Conservation (phyloP, 2,113 vertebrate species). For the Podilymbus podiceps region DNA sequence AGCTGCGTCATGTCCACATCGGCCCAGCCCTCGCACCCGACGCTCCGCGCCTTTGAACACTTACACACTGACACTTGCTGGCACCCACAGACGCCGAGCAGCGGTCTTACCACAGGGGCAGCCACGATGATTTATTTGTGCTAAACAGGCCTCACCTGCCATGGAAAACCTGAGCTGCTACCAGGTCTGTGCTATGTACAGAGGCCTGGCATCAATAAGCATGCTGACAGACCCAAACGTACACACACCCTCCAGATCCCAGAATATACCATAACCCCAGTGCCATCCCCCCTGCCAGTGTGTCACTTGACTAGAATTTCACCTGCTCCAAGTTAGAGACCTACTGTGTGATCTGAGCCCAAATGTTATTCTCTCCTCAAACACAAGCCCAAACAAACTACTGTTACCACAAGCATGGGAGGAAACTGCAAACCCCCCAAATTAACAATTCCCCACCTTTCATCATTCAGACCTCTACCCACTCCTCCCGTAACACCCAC, state of each 20-base stretch:
- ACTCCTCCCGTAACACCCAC: neutral
- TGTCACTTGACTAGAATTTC: neutral
- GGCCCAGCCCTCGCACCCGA: neutral
- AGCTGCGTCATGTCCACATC: fast-evolving
- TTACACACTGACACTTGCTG: neutral
- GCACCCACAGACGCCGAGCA: no score
- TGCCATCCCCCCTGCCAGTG: neutral
- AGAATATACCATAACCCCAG: neutral
- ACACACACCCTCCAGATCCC: neutral
- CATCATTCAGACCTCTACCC: neutral
- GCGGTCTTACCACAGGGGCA: neutral
- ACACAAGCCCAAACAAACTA: neutral
- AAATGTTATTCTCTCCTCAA: neutral
- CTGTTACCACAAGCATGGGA: neutral
- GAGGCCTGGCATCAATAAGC: neutral
- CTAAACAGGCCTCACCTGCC: neutral
- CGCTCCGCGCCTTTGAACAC: neutral
- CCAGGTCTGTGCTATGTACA: neutral
- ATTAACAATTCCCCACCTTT: neutral
- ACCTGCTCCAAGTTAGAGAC: neutral
- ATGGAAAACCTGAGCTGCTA: neutral
- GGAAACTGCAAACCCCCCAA: neutral
- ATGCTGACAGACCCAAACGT: fast-evolving
- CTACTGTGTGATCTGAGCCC: neutral
- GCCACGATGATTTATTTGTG: neutral